phyloP scores from a whole-genome alignment of 2,797 vertebrate genomes.

The Channa striata region DNA sequence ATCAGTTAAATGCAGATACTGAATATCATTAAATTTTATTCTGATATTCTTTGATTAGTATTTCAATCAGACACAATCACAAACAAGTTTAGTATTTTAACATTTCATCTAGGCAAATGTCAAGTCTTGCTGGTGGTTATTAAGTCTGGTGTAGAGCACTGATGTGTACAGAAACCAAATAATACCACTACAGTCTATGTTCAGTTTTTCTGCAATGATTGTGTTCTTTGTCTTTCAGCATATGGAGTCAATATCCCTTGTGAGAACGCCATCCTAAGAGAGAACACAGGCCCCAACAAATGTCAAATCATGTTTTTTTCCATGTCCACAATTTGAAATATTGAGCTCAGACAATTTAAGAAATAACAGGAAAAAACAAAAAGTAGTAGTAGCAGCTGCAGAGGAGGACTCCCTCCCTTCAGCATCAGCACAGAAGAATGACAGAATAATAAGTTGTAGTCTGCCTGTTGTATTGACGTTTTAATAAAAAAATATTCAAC shows the following conservation, averaged over 20 bases:
- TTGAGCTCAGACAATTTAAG: neutral
- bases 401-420: neutral
- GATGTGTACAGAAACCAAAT: neutral
- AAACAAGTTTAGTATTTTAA: no score
- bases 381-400: no score
- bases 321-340: neutral
- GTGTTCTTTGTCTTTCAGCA: slow-evolving; percentile 75
- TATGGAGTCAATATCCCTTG: slow-evolving; percentile 82
- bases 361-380: no score
- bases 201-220: neutral
- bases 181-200: neutral
- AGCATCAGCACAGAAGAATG: neutral
- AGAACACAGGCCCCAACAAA: neutral
- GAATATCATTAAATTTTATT: no score
- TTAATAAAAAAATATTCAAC: slow-evolving; percentile 13
- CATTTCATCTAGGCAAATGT: no score
- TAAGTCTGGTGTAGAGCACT: no score
- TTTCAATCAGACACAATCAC: no score
- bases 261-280: slow-evolving; percentile 53
- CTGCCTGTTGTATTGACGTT: slow-evolving; percentile 2
- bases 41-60: no score
- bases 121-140: no score
- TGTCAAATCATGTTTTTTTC: neutral
- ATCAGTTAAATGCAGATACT: no score
- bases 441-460: neutral